These are phyloP conservation scores for Heliornis fulica DNA, from an alignment of 2,113 vertebrate genomes.

Conservation along the genomic window DNA sequence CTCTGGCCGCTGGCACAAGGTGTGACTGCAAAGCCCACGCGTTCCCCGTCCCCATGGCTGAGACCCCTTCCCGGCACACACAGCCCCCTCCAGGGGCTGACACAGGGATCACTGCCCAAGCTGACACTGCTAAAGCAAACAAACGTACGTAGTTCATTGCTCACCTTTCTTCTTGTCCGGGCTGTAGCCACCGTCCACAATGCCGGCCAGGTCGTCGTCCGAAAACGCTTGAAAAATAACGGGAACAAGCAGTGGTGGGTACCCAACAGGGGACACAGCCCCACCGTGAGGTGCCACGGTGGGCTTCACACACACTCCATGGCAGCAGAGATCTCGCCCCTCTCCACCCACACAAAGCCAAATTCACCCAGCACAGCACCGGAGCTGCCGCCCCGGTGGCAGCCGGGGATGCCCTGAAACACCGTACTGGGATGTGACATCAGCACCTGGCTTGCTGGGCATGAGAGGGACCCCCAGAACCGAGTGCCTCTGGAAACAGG, in stretches of 20 bases:
- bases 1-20: background rate
- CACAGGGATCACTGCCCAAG: rapidly evolving
- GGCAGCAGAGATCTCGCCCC: background rate
- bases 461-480: background rate
- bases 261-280: background rate
- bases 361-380: background rate
- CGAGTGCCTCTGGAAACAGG: rapidly evolving
- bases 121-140: background rate
- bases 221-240: constrained; percentile 67
- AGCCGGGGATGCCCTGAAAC: background rate
- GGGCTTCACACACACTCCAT: rapidly evolving
- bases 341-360: background rate
- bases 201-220: constrained; percentile 75
- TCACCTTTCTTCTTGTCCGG: constrained; percentile 87
- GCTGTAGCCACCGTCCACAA: constrained; percentile 72
- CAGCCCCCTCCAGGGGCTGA: rapidly evolving
- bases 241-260: background rate
- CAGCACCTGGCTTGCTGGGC: rapidly evolving
- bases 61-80: rapidly evolving
- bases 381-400: too few relatives aligned
- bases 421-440: background rate
- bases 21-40: rapidly evolving
- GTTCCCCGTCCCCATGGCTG: background rate
- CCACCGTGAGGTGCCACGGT: rapidly evolving
- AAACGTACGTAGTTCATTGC: rapidly evolving